Evolutionary conservation across 2,113 vertebrate genomes (phyloP).

Genomic region (Bucco capensis): DNA sequence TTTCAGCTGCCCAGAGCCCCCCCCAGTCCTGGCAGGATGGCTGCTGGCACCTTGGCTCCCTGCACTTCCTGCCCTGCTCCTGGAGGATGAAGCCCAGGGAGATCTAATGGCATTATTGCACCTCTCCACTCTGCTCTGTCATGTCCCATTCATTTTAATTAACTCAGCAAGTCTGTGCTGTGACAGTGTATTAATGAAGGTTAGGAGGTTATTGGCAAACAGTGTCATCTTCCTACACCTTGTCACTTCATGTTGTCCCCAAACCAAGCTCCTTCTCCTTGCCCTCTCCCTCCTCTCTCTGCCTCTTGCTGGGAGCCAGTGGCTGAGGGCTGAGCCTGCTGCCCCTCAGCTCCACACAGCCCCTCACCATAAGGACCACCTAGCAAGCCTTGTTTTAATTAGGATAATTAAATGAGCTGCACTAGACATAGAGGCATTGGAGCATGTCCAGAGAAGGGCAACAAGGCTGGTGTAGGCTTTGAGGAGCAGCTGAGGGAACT

Average conservation of each 20-base stretch:
- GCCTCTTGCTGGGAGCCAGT: not conserved
- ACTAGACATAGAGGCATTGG: too few species aligned
- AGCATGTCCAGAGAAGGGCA: too few species aligned
- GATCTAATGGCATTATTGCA: not conserved
- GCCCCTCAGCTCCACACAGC: not conserved
- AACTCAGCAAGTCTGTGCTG: not conserved
- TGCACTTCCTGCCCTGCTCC: not conserved
- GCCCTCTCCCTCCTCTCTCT: not conserved
- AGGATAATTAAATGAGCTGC: not conserved
- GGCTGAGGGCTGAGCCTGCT: not conserved
- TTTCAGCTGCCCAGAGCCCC: not conserved
- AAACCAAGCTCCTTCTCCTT: accelerated
- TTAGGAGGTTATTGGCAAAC: not conserved
- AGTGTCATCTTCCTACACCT: not conserved
- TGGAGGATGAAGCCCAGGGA: not conserved
- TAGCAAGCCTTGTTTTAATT: not conserved
- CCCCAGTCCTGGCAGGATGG: accelerated
- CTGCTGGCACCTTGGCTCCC: not conserved
- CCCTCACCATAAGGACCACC: not conserved
- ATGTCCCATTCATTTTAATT: not conserved
- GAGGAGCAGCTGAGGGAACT: too few species aligned
- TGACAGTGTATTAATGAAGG: not conserved
- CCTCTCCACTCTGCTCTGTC: not conserved
- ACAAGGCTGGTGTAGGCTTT: too few species aligned
- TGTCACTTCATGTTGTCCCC: not conserved